Percentiles rank a stretch among this genome's conserved stretches.
Conservation (phyloP, 1,140 invertebrate genomes). For the Epicauta chinensis region DNA sequence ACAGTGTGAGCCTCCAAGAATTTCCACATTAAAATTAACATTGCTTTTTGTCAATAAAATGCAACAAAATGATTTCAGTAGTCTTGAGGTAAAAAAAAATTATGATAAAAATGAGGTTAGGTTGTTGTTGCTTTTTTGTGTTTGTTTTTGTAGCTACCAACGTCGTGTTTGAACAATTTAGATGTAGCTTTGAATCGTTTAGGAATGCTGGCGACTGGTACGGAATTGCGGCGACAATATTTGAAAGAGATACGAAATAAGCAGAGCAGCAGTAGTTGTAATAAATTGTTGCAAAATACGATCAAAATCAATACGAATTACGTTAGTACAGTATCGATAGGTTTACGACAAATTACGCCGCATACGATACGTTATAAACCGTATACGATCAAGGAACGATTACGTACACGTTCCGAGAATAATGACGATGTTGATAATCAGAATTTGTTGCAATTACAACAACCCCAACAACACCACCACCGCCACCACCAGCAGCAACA, state of each 20-base stretch:
- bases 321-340: conserved; percentile 51
- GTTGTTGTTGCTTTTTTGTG: too few relatives aligned
- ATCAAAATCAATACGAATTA: conserved; percentile 49
- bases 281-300: conserved; percentile 34
- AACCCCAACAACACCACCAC: conserved; percentile 16
- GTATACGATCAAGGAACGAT: conserved; percentile 41
- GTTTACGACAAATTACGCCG: conserved; percentile 41
- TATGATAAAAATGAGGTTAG: too few relatives aligned
- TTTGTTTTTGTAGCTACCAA: background rate
- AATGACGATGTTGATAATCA: conserved; percentile 40
- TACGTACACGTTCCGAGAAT: conserved; percentile 54
- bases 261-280: conserved; percentile 13
- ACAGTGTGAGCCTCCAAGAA: too few relatives aligned
- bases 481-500: conserved; percentile 21
- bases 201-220: conserved; percentile 51
- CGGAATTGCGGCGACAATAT: conserved; percentile 49
- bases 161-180: conserved; percentile 43
- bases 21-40: too few relatives aligned
- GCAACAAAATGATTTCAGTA: too few relatives aligned
- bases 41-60: too few relatives aligned
- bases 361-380: conserved; percentile 33
- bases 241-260: conserved; percentile 43
- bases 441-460: too few relatives aligned
- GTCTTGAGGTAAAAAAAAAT: too few relatives aligned
- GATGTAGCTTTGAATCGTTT: conserved; percentile 51